Evolutionary conservation across 2,797 vertebrate species (phyloP), one percentile per base, ranked within the genome.

Genomic region (Eleutherodactylus coqui): DNA sequence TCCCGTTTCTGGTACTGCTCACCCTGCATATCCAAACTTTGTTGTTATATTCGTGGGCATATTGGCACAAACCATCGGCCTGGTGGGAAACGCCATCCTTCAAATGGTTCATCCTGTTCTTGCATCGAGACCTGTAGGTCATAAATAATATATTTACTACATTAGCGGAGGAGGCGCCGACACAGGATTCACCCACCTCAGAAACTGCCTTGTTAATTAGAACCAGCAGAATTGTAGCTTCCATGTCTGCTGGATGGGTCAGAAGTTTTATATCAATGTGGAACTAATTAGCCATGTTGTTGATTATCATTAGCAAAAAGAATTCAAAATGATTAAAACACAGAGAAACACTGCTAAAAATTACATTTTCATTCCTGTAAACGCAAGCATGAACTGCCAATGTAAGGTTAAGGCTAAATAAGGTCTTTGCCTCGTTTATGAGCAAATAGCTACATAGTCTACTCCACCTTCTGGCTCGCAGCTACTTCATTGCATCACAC

Each of bases 1-100:
- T 41, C 36, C 9, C 5, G 7, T 7, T n/a, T 73, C 70, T 27
- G 5, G 34, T 11, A 24, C 34, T n/a, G 17, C 24, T 24, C 89
- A 96, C 96, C 94, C 95, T 96, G 88, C 96, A 96, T 89, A 96
- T 96, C 36, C 95, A 91, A 75, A 96, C 95, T 89, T 96, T 96
- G 92, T 96, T 96, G 92, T 94, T 95, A 91, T 89, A 96, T 89
- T 96, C 95, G 89, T 96, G 95, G 21, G 93, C 91, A 29, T 38
- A 83, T 3, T 80, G 79, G 29, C 55, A 76, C 21, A 78, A 9
- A 16, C 95, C 94, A 47, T 96, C 94, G 4, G 94, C 93, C 89
- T 91, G 81, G 88, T 95, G 94, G 3, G 93, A 92, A 16, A 94
- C 85, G 24, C 92, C 67, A 79, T 96, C 93, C 81, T 92, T 94